Evolutionary conservation across 2,113 vertebrate species (phyloP).

Genomic region (Taurulus bubalis): DNA sequence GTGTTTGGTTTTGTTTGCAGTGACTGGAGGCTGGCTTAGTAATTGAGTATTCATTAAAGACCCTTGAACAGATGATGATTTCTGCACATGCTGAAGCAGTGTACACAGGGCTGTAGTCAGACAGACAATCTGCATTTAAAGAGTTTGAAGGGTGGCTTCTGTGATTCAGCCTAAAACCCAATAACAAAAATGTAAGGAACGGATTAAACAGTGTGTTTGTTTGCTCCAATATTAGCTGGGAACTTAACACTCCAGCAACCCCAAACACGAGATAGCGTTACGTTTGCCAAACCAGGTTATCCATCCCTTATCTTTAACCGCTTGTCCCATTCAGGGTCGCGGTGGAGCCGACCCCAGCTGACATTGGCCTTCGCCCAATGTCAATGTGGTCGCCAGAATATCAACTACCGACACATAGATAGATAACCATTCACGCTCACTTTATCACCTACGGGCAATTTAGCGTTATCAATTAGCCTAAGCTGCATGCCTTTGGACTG

Average conservation of each 20-base stretch:
- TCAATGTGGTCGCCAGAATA: no score
- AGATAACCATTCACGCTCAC: no score
- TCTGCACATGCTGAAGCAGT: background rate
- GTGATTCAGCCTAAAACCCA: background rate
- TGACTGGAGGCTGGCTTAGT: background rate
- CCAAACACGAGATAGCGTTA: no score
- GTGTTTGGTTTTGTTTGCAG: conserved; percentile 18
- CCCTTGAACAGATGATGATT: background rate
- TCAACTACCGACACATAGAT: no score
- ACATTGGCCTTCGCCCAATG: no score
- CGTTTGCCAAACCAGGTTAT: background rate
- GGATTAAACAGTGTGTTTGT: background rate
- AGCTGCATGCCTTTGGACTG: no score
- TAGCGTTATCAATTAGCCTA: no score
- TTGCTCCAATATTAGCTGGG: background rate
- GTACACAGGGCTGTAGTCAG: background rate
- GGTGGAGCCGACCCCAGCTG: background rate
- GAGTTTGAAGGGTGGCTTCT: background rate
- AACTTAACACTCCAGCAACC: no score
- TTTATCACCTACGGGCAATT: no score
- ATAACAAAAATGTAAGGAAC: background rate
- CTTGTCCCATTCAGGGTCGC: background rate
- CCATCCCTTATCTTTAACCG: background rate
- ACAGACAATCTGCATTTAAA: background rate
- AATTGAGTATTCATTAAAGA: background rate